Base-by-base conservation (phyloP, 1,140 invertebrate species). In the Cyclina sinensis region DNA sequence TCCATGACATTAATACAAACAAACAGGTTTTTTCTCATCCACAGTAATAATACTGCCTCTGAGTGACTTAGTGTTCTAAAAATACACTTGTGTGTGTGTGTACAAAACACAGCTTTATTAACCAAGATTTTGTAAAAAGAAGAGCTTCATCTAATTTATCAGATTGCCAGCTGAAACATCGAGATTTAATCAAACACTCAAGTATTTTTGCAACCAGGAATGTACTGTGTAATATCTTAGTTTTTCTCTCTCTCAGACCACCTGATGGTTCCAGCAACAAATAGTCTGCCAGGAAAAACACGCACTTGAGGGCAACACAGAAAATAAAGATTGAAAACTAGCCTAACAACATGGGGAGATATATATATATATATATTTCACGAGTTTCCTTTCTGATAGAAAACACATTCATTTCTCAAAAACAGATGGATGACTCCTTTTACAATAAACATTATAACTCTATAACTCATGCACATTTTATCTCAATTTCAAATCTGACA, bases 161-260 rank as follows among this genome's bases (percentile, higher is more conserved):
- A n/a, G 70, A 74, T 74, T 74, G 24, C 37, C 37, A 24, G 39
- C 37, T 7, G 39, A 74, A 46, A 27, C 24, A 27, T 11, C n/a
- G 5, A 46, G 70, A 74, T 74, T 46, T 39, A 39, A 74, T 74
- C 35, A 74, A 74, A 74, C 70, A 74, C 39, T 39, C n/a, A 46
- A 43, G 70, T 24, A 74, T 74, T 74, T 74, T 74, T 74, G 39
- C 70, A 74, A 39, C 70, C 37, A 46, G 39, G 70, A 43, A 74
- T 74, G 70, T 43, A 74, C n/a, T 70, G 37, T 70, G 65, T 70
- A 37, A 35, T 70, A 9, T 70, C 18, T 70, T n/a, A n/a, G n/a
- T n/a, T 37, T 37, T 35, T 62, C 57, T 37, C 9, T 43, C 37
- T 12, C 39, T 43, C 11, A 24, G 70, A 74, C 70, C 70, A 74